Base-by-base conservation (phyloP, 2,888 invertebrate species). In the Cosmia pyralina region DNA sequence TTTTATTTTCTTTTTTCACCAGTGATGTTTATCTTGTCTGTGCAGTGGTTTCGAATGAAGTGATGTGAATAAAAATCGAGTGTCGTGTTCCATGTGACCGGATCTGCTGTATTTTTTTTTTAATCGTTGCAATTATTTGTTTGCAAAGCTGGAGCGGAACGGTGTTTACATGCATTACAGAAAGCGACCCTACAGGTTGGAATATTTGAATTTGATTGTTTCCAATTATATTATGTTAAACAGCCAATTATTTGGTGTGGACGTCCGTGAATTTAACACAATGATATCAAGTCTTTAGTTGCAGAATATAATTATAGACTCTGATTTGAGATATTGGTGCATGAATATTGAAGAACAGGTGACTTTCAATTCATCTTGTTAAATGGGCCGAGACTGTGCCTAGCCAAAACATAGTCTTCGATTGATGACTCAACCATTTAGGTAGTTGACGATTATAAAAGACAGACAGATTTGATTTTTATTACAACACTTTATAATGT, bases 111-210 rank as follows among this genome's bases (percentile, higher is more conserved):
- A 85, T 76, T 81, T 89, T 89, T 81, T 89, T 89, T 83, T 87
- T 86, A 86, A 90, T 87, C 72, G 77, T 88, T 88, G 88, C 83
- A 85, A 86, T 90, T 86, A 88, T 91, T 93, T 89, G 86, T 90
- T 92, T 89, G 94, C 90, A 93, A 96, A 95, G 92, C 96, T 96
- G 96, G 96, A 96, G 95, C 95, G 94, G 85, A 93, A 95, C 92
- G 93, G 93, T 91, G 90, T 93, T 92, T 93, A 95, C 94, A 96
- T 96, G 96, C 95, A 96, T 96, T 96, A 96, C 95, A 94, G 96
- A 93, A 96, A 95, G 92, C 95, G 95, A 86, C 95, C 96, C 83
- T 93, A 96, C 93, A 96, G 96, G 96, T 96, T 92, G 87, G 90
- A 67, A 86, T 83, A 72, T 58, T 79, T 78, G 55, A 69, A 75